Percentiles rank a stretch among this genome's conserved stretches.
Conservation (phyloP, 2,888 invertebrate genomes). For the Encarsia formosa region DNA sequence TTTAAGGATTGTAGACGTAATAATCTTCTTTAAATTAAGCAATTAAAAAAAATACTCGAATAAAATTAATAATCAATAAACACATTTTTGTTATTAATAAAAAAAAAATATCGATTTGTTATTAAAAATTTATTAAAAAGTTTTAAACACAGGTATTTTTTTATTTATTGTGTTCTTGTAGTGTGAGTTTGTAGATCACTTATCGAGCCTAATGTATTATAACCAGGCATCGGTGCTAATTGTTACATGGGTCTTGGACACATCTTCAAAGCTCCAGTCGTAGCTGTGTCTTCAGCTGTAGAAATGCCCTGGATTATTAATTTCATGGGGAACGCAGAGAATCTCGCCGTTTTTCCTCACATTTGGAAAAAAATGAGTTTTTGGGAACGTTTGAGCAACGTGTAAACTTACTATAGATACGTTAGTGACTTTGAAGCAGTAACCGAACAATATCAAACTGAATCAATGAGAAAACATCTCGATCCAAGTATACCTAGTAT, state of each 20-base stretch:
- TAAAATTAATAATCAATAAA: no score
- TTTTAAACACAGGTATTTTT: no score
- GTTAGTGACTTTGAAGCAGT: constrained; percentile 9
- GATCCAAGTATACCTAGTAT: constrained; percentile 43
- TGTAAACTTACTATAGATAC: not conserved
- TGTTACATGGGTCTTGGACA: constrained; percentile 36
- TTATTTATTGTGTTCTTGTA: no score
- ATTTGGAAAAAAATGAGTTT: constrained; percentile 24
- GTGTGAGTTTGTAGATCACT: no score
- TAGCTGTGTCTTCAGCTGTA: constrained; percentile 17
- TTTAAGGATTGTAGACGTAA: no score
- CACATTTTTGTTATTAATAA: no score
- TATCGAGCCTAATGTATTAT: no score
- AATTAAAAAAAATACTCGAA: no score
- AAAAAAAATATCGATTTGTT: no score
- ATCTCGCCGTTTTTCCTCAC: constrained; percentile 23
- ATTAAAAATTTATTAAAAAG: no score
- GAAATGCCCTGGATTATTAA: constrained; percentile 28
- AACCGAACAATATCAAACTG: constrained; percentile 27
- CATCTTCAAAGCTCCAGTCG: constrained; percentile 32
- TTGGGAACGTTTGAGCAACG: constrained; percentile 32
- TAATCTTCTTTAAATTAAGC: no score
- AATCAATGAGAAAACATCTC: constrained; percentile 31
- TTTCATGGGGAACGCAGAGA: constrained; percentile 31
- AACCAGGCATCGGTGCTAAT: constrained; percentile 29